Conservation (phyloP, 2,113 vertebrate genomes). For the Burhinus bistriatus region DNA sequence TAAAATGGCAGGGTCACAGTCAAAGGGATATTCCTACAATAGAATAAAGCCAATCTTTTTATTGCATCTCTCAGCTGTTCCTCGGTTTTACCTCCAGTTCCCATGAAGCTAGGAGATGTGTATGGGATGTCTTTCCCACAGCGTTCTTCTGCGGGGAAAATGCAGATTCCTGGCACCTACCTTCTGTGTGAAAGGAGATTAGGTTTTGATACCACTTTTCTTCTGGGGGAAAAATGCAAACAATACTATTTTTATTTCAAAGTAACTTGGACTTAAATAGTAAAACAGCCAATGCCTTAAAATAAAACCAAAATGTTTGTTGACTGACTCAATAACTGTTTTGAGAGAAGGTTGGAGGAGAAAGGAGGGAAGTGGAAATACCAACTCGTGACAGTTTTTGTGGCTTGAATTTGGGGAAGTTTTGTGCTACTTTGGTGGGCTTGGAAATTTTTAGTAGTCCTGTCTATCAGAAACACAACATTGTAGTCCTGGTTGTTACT, state of each 20-base stretch:
- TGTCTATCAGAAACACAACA: background rate
- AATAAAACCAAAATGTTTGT: background rate
- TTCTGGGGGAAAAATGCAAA: background rate
- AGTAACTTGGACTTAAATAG: background rate
- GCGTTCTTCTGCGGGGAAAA: background rate
- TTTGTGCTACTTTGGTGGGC: background rate
- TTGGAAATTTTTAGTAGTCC: background rate
- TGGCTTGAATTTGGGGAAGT: background rate
- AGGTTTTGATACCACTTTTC: background rate
- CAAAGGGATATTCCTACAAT: slow-evolving; percentile 45
- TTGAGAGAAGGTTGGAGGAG: background rate
- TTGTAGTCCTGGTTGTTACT: background rate
- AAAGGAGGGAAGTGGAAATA: background rate
- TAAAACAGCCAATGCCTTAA: background rate
- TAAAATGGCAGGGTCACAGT: slow-evolving; percentile 17
- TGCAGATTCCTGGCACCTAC: background rate
- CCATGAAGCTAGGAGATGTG: background rate
- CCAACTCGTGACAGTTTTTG: rapidly evolving
- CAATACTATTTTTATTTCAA: background rate
- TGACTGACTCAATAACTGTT: background rate
- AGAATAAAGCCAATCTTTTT: slow-evolving; percentile 11
- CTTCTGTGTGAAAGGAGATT: background rate
- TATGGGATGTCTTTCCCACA: background rate
- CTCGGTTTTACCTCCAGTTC: background rate
- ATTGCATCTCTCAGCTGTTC: background rate